phyloP scores from a whole-genome alignment of 2,113 vertebrate genomes.

The Cyanoramphus novaezelandiae region DNA sequence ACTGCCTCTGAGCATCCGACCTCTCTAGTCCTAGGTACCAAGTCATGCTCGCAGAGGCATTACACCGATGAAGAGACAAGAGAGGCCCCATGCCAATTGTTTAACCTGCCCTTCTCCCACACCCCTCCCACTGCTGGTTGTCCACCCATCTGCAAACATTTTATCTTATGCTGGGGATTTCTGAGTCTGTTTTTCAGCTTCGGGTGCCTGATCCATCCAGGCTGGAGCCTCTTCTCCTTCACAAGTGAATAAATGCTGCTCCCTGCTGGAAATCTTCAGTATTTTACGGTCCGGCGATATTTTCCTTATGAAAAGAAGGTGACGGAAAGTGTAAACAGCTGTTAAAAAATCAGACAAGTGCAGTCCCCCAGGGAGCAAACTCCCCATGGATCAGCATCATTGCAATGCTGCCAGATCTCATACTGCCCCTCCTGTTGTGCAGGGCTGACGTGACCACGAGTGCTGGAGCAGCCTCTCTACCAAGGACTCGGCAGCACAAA shows the following conservation, averaged over 20 bases:
- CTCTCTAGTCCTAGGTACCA: not conserved
- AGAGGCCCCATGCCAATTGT: not conserved
- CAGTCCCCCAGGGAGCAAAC: not conserved
- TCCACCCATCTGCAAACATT: not conserved
- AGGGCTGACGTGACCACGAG: not conserved
- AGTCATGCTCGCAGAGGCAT: not conserved
- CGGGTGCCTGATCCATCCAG: not conserved
- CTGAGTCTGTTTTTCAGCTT: not conserved
- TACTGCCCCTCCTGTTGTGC: not conserved
- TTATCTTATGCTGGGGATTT: not conserved
- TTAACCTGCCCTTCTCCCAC: not conserved
- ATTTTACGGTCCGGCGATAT: not conserved
- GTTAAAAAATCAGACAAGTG: not conserved
- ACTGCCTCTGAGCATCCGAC: not conserved
- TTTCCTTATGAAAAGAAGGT: not conserved
- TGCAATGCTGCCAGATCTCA: not conserved
- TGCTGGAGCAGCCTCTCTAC: not conserved
- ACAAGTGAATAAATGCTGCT: constrained; percentile 61
- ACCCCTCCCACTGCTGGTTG: not conserved
- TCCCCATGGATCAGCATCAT: not conserved
- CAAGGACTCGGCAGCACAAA: not conserved
- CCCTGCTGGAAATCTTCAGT: constrained; percentile 44
- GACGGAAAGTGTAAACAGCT: not conserved
- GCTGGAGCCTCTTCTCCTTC: not conserved
- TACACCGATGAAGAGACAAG: not conserved